Evolutionary conservation across 2,888 invertebrate genomes (phyloP), one percentile per base, ranked within the genome.

Genomic region (Acleris laterana): DNA sequence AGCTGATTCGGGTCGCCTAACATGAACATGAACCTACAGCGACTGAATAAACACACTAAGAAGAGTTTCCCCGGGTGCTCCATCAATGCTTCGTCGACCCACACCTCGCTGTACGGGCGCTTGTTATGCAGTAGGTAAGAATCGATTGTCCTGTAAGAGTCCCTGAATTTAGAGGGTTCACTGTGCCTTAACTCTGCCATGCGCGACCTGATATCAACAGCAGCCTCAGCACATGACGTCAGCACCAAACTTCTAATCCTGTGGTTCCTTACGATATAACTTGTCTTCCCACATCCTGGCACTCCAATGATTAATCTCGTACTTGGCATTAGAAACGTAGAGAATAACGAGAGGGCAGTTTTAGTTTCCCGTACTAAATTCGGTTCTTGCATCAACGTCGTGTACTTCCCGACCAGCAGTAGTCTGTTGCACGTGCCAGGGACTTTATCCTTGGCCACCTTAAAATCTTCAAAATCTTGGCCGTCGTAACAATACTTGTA

Each of bases 21-120:
- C 50, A 68, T 13, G 42, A 50, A 11, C 16, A 68, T 9, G 5
- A 20, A 17, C 11, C 13, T n/a, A 46, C 68, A 63, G 20, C 53
- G 5, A 22, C 60, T 68, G 56, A 42, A 68, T 51, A 68, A 32
- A 25, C 68, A 68, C 19, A 63, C 56, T 19, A 68, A 59, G 49
- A 68, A 63, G 38, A 68, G 46, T 22, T 63, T 62, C 22, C 68
- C 68, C 11, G 68, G 68, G 38, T 68, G 68, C 44, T 68, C 58
- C 63, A 68, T 63, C 11, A 63, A 52, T 17, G 68, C 68, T 20
- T 68, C 68, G 20, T 68, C 68, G 5, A 68, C 38, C 68, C 68
- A 68, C 13, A 68, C 63, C 9, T 42, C 32, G 19, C 3, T 13
- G n/a, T 56, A 50, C 9, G 1, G 20, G 0, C 28, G 22, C 22